A percentile compares a stretch with the other conserved stretches of the same genome.
phyloP scores from a whole-genome alignment of 2,888 invertebrate genomes.

The Cyaniris semiargus region DNA sequence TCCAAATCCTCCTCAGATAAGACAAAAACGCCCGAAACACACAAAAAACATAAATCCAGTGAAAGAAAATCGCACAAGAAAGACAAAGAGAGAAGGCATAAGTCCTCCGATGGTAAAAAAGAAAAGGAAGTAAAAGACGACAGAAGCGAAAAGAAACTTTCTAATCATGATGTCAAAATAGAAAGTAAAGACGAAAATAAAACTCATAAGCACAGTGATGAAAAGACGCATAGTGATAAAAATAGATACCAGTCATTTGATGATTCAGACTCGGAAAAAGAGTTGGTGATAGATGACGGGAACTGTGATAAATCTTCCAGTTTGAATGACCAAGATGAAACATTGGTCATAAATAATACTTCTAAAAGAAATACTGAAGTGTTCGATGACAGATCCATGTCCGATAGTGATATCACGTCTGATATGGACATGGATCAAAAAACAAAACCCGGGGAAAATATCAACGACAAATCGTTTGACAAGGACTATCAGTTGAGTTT shows the following conservation, averaged over 20 bases:
- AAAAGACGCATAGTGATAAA: background rate
- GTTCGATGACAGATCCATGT: slow-evolving; percentile 10
- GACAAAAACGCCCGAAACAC: slow-evolving; percentile 38
- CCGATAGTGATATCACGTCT: slow-evolving; percentile 8
- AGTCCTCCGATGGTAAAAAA: slow-evolving; percentile 42
- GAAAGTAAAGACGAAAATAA: slow-evolving; percentile 32
- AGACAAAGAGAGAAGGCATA: slow-evolving; percentile 38
- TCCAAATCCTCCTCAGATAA: slow-evolving; percentile 42
- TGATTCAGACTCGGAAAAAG: slow-evolving; percentile 27
- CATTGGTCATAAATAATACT: slow-evolving; percentile 33
- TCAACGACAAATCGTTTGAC: slow-evolving; percentile 54
- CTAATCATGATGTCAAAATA: slow-evolving; percentile 37
- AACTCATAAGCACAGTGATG: background rate
- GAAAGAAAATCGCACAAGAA: slow-evolving; percentile 12
- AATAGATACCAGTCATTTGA: background rate
- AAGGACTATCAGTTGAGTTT: slow-evolving; percentile 62
- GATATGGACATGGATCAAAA: background rate
- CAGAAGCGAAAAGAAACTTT: slow-evolving; percentile 36
- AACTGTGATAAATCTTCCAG: slow-evolving; percentile 11
- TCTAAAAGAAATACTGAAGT: slow-evolving; percentile 33
- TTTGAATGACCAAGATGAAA: slow-evolving; percentile 31
- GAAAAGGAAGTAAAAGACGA: slow-evolving; percentile 36
- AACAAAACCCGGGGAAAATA: slow-evolving; percentile 33
- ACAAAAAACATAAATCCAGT: slow-evolving; percentile 21
- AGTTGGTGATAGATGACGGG: slow-evolving; percentile 32